Base-by-base conservation (phyloP, 2,797 vertebrate species). In the Enteromius anoplus region DNA sequence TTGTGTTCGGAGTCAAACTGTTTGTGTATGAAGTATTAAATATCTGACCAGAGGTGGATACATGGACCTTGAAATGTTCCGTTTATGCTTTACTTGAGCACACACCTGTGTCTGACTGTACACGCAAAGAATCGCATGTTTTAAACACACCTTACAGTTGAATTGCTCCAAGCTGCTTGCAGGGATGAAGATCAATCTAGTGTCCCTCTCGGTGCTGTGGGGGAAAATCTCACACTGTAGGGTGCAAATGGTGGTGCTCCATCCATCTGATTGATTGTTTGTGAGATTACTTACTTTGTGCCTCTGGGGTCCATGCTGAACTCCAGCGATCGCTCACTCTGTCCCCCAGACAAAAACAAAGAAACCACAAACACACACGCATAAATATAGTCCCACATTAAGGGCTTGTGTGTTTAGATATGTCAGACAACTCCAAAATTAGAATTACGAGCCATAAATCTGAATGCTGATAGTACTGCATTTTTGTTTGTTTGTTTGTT, bases 1-100 rank as follows among this genome's bases (percentile, higher is more conserved):
- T 83, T 86, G 79, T 66, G 81, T 86, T 85, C 87, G 86, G 51
- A 83, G 75, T 83, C 75, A 76, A 79, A 66, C 40, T 65, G 82
- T 82, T 34, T 53, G 73, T 65, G 73, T 47, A 77, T 78, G 45
- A 81, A 85, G 58, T 75, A 82, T 84, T 83, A 78, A 62, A 60
- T 87, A 84, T 14, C 34, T 45, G 68, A 75, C 51, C 34, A 58
- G 81, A 47, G 42, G 71, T 68, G 84, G 81, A 34, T 53, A 53
- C 49, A 68, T 42, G 53, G 47, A 70, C 32, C 11, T 69, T 14
- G 29, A 65, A 78, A 75, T 32, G 55, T 85, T 85, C 72, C 37
- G 73, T 71, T 78, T 58, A 62, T 75, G 60, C 66, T 37, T 80
- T 51, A 51, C 80, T 58, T 58, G 75, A 75, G 51, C 49, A 80